Evolutionary conservation across 1,140 invertebrate genomes (phyloP), one percentile per base, ranked within the genome.

Genomic region (Drosophila nikananu): DNA sequence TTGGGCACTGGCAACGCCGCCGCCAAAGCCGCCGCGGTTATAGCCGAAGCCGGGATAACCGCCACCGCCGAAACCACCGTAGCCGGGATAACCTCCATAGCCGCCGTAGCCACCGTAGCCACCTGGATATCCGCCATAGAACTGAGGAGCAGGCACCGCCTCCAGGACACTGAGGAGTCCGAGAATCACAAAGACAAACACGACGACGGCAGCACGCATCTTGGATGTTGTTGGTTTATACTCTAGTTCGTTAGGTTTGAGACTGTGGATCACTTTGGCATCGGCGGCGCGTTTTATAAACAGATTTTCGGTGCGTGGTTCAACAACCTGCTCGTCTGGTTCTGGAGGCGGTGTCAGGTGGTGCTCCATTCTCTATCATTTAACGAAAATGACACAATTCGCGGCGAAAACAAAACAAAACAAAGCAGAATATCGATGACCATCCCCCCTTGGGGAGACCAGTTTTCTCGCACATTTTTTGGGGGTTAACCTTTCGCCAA

Each of bases 81-180:
- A 42, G 12, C 42, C 42, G 19, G 58, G 70, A 48, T 30, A 77
- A 5, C 62, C 62, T 21, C 44, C 44, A 12, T 8, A 48, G 5
- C 42, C 42, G n/a, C 41, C 41, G 42, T 6, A 44, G 9, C 42
- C 42, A 13, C 46, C 46, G 3, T 48, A 49, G 15, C 46, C 46
- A n/a, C 46, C 46, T 2, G 46, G 46, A 17, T 17, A 49, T 17
- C 25, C 48, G 23, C 65, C 54, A 3, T 57, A 76, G n/a, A 46
- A 86, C 37, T 87, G 84, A 2, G 83, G 75, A 57, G 74, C 74
- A 0, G 75, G 84, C 62, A 81, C 46, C 1, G 83, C 83, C 54
- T 81, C 68, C 61, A 84, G 35, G 46, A 75, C 44, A 41, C 81
- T 55, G 15, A 87, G 54, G 49, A 87, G 58, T 57, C 81, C 84